Evolutionary conservation across 2,888 invertebrate genomes (phyloP), one percentile per base, ranked within the genome.

Genomic region (Herminia tarsipennalis): DNA sequence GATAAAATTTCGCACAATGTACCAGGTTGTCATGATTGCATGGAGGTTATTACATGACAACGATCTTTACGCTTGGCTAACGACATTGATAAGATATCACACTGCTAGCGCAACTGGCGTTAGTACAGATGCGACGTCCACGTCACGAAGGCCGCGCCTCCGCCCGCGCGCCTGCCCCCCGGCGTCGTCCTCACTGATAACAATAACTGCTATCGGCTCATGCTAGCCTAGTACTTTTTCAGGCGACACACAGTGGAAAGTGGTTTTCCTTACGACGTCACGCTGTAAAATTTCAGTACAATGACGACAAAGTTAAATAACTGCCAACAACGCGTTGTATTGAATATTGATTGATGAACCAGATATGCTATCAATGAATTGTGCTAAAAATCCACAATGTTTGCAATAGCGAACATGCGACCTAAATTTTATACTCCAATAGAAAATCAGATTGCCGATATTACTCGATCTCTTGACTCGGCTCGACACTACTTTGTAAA

Each of bases 201-300:
- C 86, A 81, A 82, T 81, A 66, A 81, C 84, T 76, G 65, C 81
- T 77, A 70, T 70, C 70, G 63, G 66, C 56, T 83, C 67, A 86
- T 88, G 87, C 58, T 82, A 70, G 86, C 89, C 89, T 89, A 78
- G 89, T 89, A 88, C 82, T 78, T 80, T 88, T 88, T 88, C 88
- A 89, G 87, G 73, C 74, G 70, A 50, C 50, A 65, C 71, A 63
- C 59, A 44, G 76, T 78, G 79, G 77, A 83, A 83, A 84, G 70
- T 66, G 64, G 55, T 81, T 87, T 88, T 83, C 83, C 78, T 70
- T 29, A 49, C 60, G 65, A 76, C 77, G 74, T 79, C 65, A 66
- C 38, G 32, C 45, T 34, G 57, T 40, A 48, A 58, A 36, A 39
- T 40, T 50, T 53, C 43, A 55, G n/a, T n/a, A n/a, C n/a, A n/a